Conservation (phyloP, 1,140 invertebrate genomes). For the Ephestia elutella region DNA sequence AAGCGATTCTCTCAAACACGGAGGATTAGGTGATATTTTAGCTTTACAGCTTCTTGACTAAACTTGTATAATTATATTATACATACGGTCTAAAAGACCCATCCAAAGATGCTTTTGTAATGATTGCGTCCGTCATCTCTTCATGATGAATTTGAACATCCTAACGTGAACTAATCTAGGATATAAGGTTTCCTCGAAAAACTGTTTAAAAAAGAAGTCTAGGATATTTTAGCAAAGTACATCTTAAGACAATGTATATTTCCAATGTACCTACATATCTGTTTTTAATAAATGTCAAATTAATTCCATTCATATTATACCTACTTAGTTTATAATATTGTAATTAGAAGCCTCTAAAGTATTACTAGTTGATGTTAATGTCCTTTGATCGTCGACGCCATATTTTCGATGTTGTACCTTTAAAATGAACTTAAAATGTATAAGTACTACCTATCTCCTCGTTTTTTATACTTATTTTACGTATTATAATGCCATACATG, state of each 20-base stretch:
- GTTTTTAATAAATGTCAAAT: conserved; percentile 49
- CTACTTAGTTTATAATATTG: conserved; percentile 34
- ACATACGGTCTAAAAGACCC: conserved; percentile 54
- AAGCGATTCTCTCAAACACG: conserved; percentile 49
- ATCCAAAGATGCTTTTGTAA: conserved; percentile 28
- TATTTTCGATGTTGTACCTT: conserved; percentile 12
- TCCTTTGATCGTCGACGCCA: conserved; percentile 19
- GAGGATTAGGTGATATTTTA: conserved; percentile 70
- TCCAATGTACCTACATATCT: conserved; percentile 57
- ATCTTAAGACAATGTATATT: conserved; percentile 32
- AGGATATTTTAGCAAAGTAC: neutral
- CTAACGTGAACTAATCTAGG: conserved; percentile 9
- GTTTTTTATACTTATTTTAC: too few species aligned
- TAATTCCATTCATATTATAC: conserved; percentile 35
- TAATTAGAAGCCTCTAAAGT: conserved; percentile 41
- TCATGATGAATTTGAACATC: conserved; percentile 13
- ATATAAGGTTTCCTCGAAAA: conserved; percentile 12
- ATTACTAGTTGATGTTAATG: conserved; percentile 45
- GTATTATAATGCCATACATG: too few species aligned
- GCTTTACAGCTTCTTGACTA: conserved; percentile 68
- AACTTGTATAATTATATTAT: conserved; percentile 32
- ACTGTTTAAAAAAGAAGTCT: conserved; percentile 6
- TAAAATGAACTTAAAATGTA: too few species aligned
- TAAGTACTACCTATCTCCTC: too few species aligned
- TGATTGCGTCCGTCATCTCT: conserved; percentile 24